Evolutionary conservation across 1,140 invertebrate species (phyloP).

Genomic region (Phocides pigmalion): DNA sequence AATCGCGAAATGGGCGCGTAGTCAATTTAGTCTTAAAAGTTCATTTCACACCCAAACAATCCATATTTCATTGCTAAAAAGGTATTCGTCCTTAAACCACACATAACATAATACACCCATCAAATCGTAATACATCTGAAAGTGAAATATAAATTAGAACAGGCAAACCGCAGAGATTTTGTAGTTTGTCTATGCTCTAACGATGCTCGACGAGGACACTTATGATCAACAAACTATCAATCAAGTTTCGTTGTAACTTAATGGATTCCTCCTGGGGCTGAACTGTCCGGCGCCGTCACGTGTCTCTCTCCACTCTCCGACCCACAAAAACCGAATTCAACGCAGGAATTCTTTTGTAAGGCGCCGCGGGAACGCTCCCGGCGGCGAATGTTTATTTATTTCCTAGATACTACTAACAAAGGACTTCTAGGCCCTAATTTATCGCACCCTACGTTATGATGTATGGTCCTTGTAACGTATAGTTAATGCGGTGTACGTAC

Average conservation of each 20-base stretch:
- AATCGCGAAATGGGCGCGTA: too few relatives aligned
- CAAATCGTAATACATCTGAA: too few relatives aligned
- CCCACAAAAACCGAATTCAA: constrained; percentile 43
- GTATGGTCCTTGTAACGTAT: not conserved
- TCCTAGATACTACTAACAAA: constrained; percentile 26
- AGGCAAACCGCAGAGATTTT: too few relatives aligned
- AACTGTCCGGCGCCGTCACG: constrained; percentile 34
- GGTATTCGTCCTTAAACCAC: too few relatives aligned
- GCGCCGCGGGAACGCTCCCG: constrained; percentile 4
- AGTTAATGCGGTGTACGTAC: not conserved
- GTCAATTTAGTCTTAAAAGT: too few relatives aligned
- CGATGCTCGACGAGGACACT: not conserved
- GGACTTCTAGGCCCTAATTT: constrained; percentile 13
- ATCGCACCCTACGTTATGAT: constrained; percentile 12
- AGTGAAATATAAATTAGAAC: too few relatives aligned
- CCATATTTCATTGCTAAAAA: too few relatives aligned
- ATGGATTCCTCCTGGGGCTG: constrained; percentile 7
- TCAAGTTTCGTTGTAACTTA: constrained; percentile 13
- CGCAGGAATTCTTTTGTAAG: constrained; percentile 36
- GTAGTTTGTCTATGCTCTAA: too few relatives aligned
- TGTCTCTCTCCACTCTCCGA: constrained; percentile 37
- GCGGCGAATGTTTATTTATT: constrained; percentile 30
- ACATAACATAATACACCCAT: too few relatives aligned
- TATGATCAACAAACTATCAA: constrained; percentile 8
- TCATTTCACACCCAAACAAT: too few relatives aligned